A percentile compares a stretch with the other conserved stretches of the same genome.
Conservation (phyloP, 2,113 vertebrate species). For the Hoplias malabaricus region DNA sequence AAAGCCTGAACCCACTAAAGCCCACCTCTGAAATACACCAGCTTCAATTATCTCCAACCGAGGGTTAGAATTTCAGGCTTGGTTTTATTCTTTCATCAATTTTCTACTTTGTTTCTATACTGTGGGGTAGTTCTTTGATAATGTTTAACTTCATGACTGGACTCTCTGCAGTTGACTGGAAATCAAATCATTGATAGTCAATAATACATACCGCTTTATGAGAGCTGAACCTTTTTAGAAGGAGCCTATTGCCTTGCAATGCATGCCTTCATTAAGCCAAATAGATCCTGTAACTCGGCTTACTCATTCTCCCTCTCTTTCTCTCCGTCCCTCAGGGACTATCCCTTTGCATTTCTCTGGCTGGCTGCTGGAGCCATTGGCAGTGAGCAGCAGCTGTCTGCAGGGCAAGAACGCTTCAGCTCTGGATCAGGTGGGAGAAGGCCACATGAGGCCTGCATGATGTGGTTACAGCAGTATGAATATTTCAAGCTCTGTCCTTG, state of each 20-base stretch:
- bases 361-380: slow-evolving; percentile 27
- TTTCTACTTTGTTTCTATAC: not conserved
- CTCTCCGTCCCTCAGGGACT: slow-evolving; percentile 8
- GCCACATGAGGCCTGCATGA: not conserved
- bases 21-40: not conserved
- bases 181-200: slow-evolving; percentile 14
- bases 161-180: not conserved
- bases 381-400: slow-evolving; percentile 28
- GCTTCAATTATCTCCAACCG: not conserved
- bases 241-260: not conserved
- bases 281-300: not conserved
- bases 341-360: slow-evolving; percentile 21
- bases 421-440: slow-evolving; percentile 13
- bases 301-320: not conserved
- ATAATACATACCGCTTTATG: not conserved
- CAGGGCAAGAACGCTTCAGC: slow-evolving; percentile 5
- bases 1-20: slow-evolving; percentile 13
- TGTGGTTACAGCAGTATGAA: slow-evolving; percentile 30
- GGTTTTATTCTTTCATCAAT: slow-evolving; percentile 2
- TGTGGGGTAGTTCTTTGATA: not conserved
- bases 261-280: slow-evolving; percentile 14
- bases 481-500: slow-evolving; percentile 40
- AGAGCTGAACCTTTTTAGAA: not conserved
- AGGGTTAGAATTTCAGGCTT: slow-evolving; percentile 8
- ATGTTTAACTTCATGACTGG: slow-evolving; percentile 5